Base-by-base conservation (phyloP, 2,888 invertebrate genomes). In the Stenolophus ochropezus region DNA sequence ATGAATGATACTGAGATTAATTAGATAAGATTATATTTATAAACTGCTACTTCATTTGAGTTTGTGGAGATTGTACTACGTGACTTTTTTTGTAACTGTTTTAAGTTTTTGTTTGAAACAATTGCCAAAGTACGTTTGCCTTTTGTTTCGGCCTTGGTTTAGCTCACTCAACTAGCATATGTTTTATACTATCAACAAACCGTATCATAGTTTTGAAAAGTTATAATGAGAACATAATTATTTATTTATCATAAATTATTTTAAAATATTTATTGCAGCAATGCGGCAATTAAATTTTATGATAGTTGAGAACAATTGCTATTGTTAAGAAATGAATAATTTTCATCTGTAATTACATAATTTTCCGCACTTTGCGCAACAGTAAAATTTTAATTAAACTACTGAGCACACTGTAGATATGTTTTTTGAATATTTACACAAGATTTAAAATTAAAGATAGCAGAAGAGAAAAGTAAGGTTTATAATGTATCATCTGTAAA, bases 381-480 rank as follows among this genome's bases (percentile, higher is more conserved):
- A 61, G 14, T n/a, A 25, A 4, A 61, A 61, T 23, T 61, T 23
- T 14, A 61, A 61, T 23, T 11, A 61, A 61, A 61, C 25, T 61
- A 69, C 65, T 69, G 65, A 33, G 27, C 33, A 33, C 65, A 69
- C 65, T 69, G 33, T 33, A 33, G 8, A 69, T 69, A 33, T 16
- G 27, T 4, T 33, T 11, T 33, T 16, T 33, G n/a, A 14, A 33
- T 69, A 69, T 69, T 69, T 69, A 69, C 65, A 69, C 16, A 33
- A 69, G 65, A 69, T 69, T 16, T 33, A 16, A 69, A 69, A 27
- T 18, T 69, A 33, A 69, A 69, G 65, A 69, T 69, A 69, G 65
- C 33, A 33, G 65, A 69, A 27, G 18, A 33, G 65, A 18, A 65
- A 69, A 33, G 20, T 42, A 69, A 33, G 21, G 18, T 69, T 69